Conservation (phyloP, 2,797 vertebrate genomes). For the Clamator glandarius region DNA sequence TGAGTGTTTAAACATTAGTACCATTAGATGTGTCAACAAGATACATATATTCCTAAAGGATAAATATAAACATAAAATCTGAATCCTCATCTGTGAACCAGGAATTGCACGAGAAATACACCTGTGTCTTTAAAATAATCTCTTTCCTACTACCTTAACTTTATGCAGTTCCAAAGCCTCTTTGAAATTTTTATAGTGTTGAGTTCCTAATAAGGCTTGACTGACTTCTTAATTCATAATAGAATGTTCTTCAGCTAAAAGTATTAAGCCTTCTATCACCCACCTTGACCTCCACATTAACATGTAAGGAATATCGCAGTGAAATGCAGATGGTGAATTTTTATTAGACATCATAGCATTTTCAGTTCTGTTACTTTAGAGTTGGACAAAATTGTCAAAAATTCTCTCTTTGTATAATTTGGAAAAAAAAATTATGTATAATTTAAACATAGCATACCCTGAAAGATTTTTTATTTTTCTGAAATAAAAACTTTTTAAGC, state of each 20-base stretch:
- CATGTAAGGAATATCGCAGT: background rate
- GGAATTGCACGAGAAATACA: background rate
- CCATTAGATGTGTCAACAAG: background rate
- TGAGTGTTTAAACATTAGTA: rapidly evolving
- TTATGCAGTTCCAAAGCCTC: background rate
- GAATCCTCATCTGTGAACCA: background rate
- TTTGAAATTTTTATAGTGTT: background rate
- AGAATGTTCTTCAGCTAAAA: background rate
- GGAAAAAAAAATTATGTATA: background rate
- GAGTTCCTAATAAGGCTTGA: background rate
- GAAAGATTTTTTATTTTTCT: background rate
- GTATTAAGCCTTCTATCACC: background rate
- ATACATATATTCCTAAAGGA: background rate
- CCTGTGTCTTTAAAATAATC: background rate
- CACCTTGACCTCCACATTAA: background rate
- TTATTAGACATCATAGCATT: background rate
- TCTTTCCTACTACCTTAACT: background rate
- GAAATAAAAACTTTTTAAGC: background rate
- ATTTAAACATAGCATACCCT: background rate
- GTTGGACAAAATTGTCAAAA: background rate
- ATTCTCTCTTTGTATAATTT: background rate
- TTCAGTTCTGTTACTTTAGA: conserved; percentile 1
- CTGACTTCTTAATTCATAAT: background rate
- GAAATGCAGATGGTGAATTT: background rate
- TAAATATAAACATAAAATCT: background rate